phyloP scores from a whole-genome alignment of 2,113 vertebrate species.

The Arenaria interpres region DNA sequence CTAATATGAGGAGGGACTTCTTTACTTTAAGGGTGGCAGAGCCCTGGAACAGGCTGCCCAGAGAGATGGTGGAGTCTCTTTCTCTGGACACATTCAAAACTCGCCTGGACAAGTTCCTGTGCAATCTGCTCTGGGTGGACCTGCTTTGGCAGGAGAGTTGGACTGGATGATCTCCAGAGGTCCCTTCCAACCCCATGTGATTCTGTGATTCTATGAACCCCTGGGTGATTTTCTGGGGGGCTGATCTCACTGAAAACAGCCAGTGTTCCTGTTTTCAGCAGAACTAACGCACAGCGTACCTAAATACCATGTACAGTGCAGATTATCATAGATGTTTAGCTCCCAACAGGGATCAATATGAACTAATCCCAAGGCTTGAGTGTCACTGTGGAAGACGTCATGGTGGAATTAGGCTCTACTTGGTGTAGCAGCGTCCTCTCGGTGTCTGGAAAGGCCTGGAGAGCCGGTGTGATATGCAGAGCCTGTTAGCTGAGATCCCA shows the following conservation, averaged over 20 bases:
- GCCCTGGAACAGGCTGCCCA: no score
- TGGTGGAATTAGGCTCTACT: neutral
- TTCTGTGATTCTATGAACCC: no score
- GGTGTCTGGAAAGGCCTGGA: neutral
- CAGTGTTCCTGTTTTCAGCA: neutral
- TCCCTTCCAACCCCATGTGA: no score
- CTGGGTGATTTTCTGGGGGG: neutral
- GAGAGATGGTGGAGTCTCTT: no score
- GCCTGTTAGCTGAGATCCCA: neutral
- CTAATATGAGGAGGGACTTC: neutral
- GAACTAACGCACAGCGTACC: neutral
- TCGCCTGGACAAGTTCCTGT: no score
- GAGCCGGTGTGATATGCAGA: neutral
- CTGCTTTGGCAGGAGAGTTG: no score
- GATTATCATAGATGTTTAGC: neutral
- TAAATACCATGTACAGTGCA: accelerated
- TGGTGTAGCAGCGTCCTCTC: neutral
- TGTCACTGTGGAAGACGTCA: accelerated
- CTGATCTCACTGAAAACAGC: neutral
- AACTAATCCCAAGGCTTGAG: accelerated
- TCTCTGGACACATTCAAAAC: no score
- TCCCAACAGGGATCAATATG: neutral
- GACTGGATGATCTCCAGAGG: no score
- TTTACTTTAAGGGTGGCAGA: no score
- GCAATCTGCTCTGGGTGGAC: no score